Base-by-base conservation (phyloP, 2,113 vertebrate species). In the Cinclus cinclus region DNA sequence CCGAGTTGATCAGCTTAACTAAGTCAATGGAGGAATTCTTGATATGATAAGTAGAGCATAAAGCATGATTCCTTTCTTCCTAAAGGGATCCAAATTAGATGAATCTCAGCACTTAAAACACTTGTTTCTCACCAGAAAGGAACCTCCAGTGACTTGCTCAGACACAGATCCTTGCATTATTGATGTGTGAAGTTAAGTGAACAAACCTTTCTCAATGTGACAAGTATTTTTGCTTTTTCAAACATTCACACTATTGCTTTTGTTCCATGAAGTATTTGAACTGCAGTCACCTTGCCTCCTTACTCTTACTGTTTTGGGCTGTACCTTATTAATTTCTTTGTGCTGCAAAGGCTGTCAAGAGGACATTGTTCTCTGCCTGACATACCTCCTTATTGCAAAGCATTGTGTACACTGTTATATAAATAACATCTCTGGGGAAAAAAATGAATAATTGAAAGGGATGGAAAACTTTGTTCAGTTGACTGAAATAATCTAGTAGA, bases 381-480 rank as follows among this genome's bases (percentile, higher is more conserved):
- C 87, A 92, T 64, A 89, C 81, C 86, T 87, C 92, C 89, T 86
- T 95, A 83, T 87, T 95, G 94, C 91, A 91, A 90, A 76, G 76
- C 73, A 64, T 87, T 93, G 87, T 94, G 82, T 94, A 95, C 93
- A 97, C 73, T 91, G 76, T 87, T 96, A 80, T 93, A 96, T 96
- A 96, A 96, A 96, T 90, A 92, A 95, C 76, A 92, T 94, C 95
- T 90, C 92, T 79, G 90, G 27, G 82, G 96, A 68, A 95, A 95
- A 94, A 93, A 75, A 96, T 92, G 81, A 96, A 97, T 97, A 97
- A 95, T 95, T 96, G 87, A 96, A 95, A 96, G 94, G 94, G 79
- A 83, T 77, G 60, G 80, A 91, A 94, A 95, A 95, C 83, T 95
- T 92, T 92, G 74, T 89, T 90, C 86, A 84, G 76, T 91, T 96